Conservation (phyloP, 2,797 vertebrate species). For the Ctenopoma multispine region DNA sequence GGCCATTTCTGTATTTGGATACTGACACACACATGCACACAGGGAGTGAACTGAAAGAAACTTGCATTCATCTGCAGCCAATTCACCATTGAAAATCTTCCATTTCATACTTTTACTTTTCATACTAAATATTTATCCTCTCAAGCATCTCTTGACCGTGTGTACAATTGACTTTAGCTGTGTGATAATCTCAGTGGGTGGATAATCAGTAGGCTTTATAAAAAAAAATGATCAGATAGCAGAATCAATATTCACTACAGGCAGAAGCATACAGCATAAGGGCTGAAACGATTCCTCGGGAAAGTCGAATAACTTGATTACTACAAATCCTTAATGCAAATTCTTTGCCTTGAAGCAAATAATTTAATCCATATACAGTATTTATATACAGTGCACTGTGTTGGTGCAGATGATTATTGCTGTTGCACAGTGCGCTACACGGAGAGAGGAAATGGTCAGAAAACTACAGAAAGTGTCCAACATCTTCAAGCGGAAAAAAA, state of each 20-base stretch:
- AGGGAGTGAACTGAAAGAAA: conserved; percentile 13
- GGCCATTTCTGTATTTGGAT: conserved; percentile 15
- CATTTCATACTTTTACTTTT: conserved; percentile 50
- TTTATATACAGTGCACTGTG: too few species aligned
- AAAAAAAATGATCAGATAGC: conserved; percentile 40
- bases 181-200: conserved; percentile 39
- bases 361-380: too few species aligned
- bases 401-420: too few species aligned
- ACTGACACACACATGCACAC: neutral
- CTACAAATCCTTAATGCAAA: too few species aligned
- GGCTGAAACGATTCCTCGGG: too few species aligned
- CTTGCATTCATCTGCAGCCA: conserved; percentile 4
- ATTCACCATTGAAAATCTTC: conserved; percentile 45
- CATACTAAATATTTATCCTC: conserved; percentile 52
- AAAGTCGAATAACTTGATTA: too few species aligned
- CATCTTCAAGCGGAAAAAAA: too few species aligned
- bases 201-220: conserved; percentile 36
- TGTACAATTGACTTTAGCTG: conserved; percentile 35
- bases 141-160: conserved; percentile 38
- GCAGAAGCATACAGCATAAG: neutral
- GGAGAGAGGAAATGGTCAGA: too few species aligned
- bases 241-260: conserved; percentile 40
- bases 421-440: too few species aligned
- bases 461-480: too few species aligned
- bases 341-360: too few species aligned